Percentiles rank a stretch among this genome's conserved stretches.
phyloP scores from a whole-genome alignment of 2,113 vertebrate species.

The Haliaeetus leucogaster region DNA sequence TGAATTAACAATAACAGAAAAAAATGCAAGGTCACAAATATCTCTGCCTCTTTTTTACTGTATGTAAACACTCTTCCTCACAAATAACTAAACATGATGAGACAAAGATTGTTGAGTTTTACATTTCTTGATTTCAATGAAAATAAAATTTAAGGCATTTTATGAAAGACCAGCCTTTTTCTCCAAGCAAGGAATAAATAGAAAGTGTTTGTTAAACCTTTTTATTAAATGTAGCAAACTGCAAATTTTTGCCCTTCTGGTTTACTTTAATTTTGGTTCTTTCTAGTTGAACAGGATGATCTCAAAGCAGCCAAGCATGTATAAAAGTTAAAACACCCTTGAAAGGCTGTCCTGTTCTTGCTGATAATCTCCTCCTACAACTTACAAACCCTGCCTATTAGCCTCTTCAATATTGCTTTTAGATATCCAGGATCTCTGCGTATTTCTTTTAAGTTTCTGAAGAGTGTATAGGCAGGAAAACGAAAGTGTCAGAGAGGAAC shows the following conservation, averaged over 20 bases:
- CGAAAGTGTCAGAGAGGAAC: constrained; percentile 40
- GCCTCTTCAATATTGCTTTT: neutral
- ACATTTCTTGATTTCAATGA: neutral
- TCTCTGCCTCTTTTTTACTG: neutral
- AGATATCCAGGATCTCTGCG: neutral
- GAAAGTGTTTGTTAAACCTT: neutral
- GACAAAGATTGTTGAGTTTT: neutral
- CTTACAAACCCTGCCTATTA: neutral
- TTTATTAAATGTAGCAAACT: neutral
- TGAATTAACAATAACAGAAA: neutral
- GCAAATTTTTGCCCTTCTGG: neutral
- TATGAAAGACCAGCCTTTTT: neutral
- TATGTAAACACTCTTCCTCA: neutral
- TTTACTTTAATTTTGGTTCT: neutral
- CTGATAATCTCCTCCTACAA: neutral
- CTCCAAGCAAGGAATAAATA: neutral
- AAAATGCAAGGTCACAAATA: neutral
- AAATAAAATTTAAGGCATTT: neutral
- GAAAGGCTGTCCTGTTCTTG: neutral
- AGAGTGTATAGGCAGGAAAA: constrained; percentile 34
- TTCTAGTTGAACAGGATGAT: neutral
- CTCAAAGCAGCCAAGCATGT: neutral
- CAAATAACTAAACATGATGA: neutral
- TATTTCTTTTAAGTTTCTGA: constrained; percentile 27
- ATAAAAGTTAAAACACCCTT: neutral